Evolutionary conservation across 2,797 vertebrate species (phyloP), one percentile per base, ranked within the genome.

Genomic region (Cottoperca gobio): DNA sequence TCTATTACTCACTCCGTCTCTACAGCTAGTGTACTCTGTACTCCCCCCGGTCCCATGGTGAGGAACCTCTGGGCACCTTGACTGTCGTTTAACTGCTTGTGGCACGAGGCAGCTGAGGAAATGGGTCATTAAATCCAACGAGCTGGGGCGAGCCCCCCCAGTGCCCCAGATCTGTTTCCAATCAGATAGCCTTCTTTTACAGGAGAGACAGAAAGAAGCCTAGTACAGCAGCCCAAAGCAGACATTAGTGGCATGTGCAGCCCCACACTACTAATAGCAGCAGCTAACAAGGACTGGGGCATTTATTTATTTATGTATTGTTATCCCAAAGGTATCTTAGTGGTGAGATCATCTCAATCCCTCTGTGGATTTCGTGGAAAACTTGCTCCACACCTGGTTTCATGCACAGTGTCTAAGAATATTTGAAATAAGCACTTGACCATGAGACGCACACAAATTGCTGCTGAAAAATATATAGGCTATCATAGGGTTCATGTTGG

Each of bases 101-200:
- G 94, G 95, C 93, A 93, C 88, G 91, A 94, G 88, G 92, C 91
- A 87, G 90, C 84, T 76, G 90, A 95, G 94, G 94, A 96, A 96
- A 95, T 94, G 93, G 94, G 93, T 95, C 93, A 95, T 95, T 96
- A 96, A 95, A 95, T 94, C 89, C 93, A 94, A 94, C 91, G 88
- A 94, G 92, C 91, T 88, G 87, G 90, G 93, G 92, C 92, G 88
- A 83, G 81, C 82, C 92, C 92, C 92, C 92, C 92, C 88, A 85
- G 92, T 90, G 93, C 89, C 93, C 93, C 92, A 92, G 93, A 93
- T 94, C 94, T 94, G 94, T 94, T 95, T 94, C 92, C 93, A 94
- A 94, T 95, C 94, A 95, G 93, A 94, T 93, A 93, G 93, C 91
- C 93, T 93, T 94, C 90, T 92, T 94, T 91, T 86, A 91, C 87